Evolutionary conservation across 2,888 invertebrate genomes (phyloP).

Genomic region (Halocaridina rubra): DNA sequence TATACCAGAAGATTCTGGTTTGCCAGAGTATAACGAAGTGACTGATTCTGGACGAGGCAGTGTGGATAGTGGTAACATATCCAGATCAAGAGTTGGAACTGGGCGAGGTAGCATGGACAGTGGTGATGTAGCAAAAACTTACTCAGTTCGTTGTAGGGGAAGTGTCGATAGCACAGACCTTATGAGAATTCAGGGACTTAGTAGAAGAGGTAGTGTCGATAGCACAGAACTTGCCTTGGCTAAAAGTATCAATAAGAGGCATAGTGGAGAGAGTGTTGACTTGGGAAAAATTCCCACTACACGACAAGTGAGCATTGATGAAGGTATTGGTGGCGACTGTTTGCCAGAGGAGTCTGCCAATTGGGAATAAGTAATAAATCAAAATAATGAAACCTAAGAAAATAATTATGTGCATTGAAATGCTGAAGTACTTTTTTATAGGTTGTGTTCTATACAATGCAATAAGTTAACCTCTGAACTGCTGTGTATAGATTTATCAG

Average conservation of each 20-base stretch:
- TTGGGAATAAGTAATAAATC: background rate
- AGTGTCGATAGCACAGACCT: background rate
- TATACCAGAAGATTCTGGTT: constrained; percentile 45
- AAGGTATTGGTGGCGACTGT: constrained; percentile 38
- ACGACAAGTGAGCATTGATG: constrained; percentile 42
- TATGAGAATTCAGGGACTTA: background rate
- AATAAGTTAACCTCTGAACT: too few species aligned
- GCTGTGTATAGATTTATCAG: too few species aligned
- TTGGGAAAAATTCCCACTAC: constrained; percentile 22
- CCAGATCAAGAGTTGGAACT: background rate
- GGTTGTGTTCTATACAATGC: too few species aligned
- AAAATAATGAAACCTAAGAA: background rate
- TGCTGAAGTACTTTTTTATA: too few species aligned
- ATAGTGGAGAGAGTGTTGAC: constrained; percentile 36
- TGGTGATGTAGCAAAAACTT: background rate
- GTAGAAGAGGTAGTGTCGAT: background rate
- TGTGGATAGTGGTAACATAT: constrained; percentile 24
- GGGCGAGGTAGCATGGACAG: background rate
- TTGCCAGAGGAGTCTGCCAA: constrained; percentile 21
- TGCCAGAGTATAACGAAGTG: constrained; percentile 12
- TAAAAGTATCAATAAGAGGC: background rate
- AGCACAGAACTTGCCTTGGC: background rate
- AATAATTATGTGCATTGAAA: background rate
- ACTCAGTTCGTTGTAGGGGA: background rate
- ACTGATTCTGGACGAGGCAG: constrained; percentile 44